Base-by-base conservation (phyloP, 2,888 invertebrate genomes). In the Gandaritis pyraliata region DNA sequence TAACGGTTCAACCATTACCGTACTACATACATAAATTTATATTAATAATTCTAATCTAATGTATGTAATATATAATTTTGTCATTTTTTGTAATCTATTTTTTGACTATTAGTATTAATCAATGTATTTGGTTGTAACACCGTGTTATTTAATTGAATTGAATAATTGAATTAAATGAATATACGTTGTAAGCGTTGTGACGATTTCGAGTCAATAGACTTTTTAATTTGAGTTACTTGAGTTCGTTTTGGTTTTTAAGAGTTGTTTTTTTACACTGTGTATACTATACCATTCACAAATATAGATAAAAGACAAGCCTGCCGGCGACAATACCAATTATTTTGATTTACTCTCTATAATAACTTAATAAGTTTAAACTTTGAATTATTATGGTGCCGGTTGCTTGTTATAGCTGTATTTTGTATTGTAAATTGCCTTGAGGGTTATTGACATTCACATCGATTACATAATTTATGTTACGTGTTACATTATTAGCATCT, bases 361-460 rank as follows among this genome's bases (percentile, higher is more conserved):
- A 59, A 48, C 47, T 53, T 59, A 59, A 59, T 59, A 53, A 53
- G 53, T 41, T 53, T 53, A 52, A 50, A 23, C 23, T 46, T 58
- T 52, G 46, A 36, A 38, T 58, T 47, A 48, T 59, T 41, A 39
- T 46, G 11, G 45, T 10, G 29, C n/a, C 0, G 13, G 46, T 38
- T 38, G 23, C 10, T 6, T 4, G 36, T 33, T 43, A 52, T 41
- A 8, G 7, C 29, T 41, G 50, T 47, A 13, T 11, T 18, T 12
- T 10, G 29, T 39, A 39, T 16, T 45, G 45, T 45, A 43, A 16
- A 43, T 13, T 15, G 41, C 7, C 41, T 15, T 7, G 41, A 23
- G 23, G 8, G 41, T 41, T 41, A 13, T 13, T 41, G 13, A 15
- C 13, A 13, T 41, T 33, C 8, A 23, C 6, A 15, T 15, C 15